phyloP scores from a whole-genome alignment of 92 coral and sea anemone genomes.

The Desmophyllum pertusum region DNA sequence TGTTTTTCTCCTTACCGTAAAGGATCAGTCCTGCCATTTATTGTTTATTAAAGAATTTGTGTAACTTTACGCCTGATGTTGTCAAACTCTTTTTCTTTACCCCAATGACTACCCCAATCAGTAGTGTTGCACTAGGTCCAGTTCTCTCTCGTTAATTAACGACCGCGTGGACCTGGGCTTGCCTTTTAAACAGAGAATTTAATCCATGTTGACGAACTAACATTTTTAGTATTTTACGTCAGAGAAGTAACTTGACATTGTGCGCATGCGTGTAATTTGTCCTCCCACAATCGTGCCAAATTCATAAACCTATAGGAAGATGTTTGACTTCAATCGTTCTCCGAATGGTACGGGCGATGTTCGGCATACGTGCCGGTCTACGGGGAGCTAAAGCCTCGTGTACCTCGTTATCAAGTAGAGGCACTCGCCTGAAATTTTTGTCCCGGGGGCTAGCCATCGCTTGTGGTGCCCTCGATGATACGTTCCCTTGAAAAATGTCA shows the following conservation, averaged over 20 bases:
- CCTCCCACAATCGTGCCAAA: constrained; percentile 32
- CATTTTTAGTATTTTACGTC: background rate
- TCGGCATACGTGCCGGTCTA: constrained; percentile 54
- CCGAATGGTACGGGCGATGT: constrained; percentile 84
- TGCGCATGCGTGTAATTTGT: constrained; percentile 18
- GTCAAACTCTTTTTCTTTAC: no score
- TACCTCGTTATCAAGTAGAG: constrained; percentile 81
- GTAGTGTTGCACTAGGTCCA: no score
- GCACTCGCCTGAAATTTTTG: constrained; percentile 79
- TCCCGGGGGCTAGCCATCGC: constrained; percentile 90
- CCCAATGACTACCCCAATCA: no score
- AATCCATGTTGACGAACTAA: background rate
- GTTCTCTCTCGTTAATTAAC: no score
- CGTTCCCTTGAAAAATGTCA: background rate
- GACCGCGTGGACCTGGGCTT: no score
- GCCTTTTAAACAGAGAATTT: no score
- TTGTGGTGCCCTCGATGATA: constrained; percentile 92
- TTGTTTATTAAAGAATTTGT: no score
- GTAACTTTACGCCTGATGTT: no score
- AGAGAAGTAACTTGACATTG: background rate
- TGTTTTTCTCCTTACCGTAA: no score
- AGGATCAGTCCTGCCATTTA: no score
- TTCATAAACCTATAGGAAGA: background rate
- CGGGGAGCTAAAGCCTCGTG: constrained; percentile 91
- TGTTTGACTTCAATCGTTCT: accelerated